phyloP scores from a whole-genome alignment of 2,797 vertebrate genomes.

The Hirundo rustica region DNA sequence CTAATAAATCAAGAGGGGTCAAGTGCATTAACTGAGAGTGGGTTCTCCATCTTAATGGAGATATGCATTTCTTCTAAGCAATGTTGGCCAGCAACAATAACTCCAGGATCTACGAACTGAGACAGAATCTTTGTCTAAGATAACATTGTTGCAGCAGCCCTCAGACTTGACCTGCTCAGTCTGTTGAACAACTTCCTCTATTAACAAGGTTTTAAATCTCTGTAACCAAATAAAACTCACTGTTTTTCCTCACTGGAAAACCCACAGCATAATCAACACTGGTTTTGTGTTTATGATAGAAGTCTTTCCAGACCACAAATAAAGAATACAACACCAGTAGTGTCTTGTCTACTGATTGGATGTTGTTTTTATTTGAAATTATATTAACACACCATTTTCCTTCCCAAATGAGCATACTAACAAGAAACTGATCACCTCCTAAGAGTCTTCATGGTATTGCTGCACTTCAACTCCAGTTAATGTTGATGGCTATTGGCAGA shows the following conservation, averaged over 20 bases:
- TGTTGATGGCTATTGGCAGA: background rate
- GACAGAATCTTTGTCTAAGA: background rate
- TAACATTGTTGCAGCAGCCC: background rate
- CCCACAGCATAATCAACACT: background rate
- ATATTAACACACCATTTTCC: background rate
- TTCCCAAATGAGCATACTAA: background rate
- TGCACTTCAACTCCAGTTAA: background rate
- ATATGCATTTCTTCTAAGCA: background rate
- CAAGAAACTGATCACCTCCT: background rate
- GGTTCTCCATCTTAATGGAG: background rate
- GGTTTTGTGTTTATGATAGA: background rate
- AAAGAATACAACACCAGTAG: background rate
- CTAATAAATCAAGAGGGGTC: background rate
- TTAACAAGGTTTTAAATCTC: background rate
- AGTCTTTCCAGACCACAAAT: conserved; percentile 35
- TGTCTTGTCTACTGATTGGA: background rate
- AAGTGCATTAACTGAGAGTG: background rate
- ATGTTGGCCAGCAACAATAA: background rate
- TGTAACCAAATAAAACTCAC: background rate
- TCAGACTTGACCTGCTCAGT: background rate
- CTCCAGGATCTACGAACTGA: background rate
- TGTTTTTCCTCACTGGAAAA: background rate
- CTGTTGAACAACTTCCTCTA: conserved; percentile 3
- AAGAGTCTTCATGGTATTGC: background rate
- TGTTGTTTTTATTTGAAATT: background rate